phyloP scores from a whole-genome alignment of 2,888 invertebrate genomes.

The Drosophila histrio region DNA sequence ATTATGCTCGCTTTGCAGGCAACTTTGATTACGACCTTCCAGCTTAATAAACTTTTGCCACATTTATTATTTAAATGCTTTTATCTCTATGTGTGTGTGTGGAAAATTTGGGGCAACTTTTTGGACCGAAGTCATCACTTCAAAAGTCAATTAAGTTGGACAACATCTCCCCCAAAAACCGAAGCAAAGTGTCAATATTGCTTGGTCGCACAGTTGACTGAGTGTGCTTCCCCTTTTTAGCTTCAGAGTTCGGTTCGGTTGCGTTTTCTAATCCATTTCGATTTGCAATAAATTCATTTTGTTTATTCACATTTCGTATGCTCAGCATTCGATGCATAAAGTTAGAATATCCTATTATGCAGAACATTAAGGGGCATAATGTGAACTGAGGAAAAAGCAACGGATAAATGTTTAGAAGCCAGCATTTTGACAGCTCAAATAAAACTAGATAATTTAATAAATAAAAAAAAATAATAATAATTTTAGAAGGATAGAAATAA shows the following conservation, averaged over 20 bases:
- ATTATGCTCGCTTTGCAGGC: conserved; percentile 37
- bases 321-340: conserved; percentile 22
- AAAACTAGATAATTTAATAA: no score
- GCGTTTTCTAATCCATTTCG: conserved; percentile 68
- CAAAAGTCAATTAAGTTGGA: conserved; percentile 74
- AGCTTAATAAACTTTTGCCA: conserved; percentile 59
- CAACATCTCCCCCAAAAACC: conserved; percentile 7
- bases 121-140: conserved; percentile 55
- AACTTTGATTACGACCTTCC: conserved; percentile 52
- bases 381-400: background rate
- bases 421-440: no score
- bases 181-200: conserved; percentile 28
- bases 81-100: conserved; percentile 22
- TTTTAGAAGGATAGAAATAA: no score
- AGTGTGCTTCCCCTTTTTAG: background rate
- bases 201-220: background rate
- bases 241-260: conserved; percentile 16
- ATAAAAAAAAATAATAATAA: no score
- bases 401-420: no score
- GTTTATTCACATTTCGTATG: conserved; percentile 64
- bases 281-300: conserved; percentile 77
- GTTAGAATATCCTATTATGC: conserved; percentile 5
- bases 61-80: conserved; percentile 76
- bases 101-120: conserved; percentile 46
- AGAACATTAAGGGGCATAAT: background rate